Evolutionary conservation across 2,888 invertebrate species (phyloP), one percentile per base, ranked within the genome.

Genomic region (Frankliniella intonsa): DNA sequence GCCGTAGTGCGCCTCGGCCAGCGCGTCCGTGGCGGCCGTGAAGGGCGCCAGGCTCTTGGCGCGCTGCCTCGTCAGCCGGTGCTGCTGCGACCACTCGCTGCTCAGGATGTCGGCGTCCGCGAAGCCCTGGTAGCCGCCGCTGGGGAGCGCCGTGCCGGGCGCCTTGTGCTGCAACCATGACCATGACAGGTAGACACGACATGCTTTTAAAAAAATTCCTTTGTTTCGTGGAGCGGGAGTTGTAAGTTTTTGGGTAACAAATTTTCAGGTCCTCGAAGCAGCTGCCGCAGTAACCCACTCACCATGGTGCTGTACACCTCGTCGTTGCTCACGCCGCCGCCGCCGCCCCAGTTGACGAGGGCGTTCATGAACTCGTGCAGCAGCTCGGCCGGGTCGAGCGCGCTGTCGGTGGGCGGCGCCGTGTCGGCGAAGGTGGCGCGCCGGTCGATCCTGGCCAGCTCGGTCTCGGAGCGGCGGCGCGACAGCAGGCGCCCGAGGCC

Each of bases 401-500:
- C 83, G 50, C 49, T 80, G 38, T 80, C 80, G 51, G 83, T 62
- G 55, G 79, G 81, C 25, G 65, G 80, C 22, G 82, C 51, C 50
- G 51, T 27, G 81, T 80, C 49, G 81, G 92, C 91, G 86, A 94
- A 94, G 0, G 94, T 94, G 84, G 92, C 92, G 85, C 92, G 92
- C 86, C 93, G 93, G 87, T 95, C 94, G 84, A 94, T 93, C 80
- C 92, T 91, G 83, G 92, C 90, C 81, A 95, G 89, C 88, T 95
- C 94, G 0, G 92, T 38, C 94, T 94, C 83, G 95, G 87, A 17
- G 95, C 91, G 0, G 94, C 93, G 82, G 95, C 87, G 2, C 96
- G 87, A 86, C 94, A 94, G 10, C 93, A 93, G 11, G 22, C 94
- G 94, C n/a, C n/a, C n/a, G n/a, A n/a, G n/a, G 85, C 94, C 93